Percentiles rank a stretch among this genome's conserved stretches.
Evolutionary conservation across 2,888 invertebrate species (phyloP).

Genomic region (Pandemis heparana): DNA sequence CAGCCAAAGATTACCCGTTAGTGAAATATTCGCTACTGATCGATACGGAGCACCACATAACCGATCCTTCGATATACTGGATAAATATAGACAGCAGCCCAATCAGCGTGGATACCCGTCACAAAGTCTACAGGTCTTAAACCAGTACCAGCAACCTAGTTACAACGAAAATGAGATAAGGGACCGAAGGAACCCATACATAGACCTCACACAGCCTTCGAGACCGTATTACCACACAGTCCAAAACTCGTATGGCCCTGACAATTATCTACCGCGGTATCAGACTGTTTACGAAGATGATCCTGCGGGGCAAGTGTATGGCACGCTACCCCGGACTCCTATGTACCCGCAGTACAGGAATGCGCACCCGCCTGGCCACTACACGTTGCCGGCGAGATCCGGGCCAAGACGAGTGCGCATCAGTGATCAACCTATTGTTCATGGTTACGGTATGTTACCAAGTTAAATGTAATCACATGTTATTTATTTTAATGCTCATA

Average conservation of each 20-base stretch:
- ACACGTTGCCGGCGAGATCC: slow-evolving; percentile 70
- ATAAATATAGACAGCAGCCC: slow-evolving; percentile 72
- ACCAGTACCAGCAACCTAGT: slow-evolving; percentile 66
- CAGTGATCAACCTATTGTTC: slow-evolving; percentile 73
- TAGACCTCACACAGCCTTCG: slow-evolving; percentile 63
- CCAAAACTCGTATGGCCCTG: slow-evolving; percentile 49
- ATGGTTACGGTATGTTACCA: slow-evolving; percentile 77
- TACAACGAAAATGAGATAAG: slow-evolving; percentile 54
- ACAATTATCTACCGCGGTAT: slow-evolving; percentile 54
- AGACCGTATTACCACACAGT: slow-evolving; percentile 55
- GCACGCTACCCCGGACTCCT: slow-evolving; percentile 66
- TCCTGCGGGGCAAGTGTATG: slow-evolving; percentile 61
- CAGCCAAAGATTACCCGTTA: slow-evolving; percentile 68
- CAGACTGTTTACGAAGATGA: slow-evolving; percentile 62
- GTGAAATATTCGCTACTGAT: slow-evolving; percentile 79
- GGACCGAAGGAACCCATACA: slow-evolving; percentile 65
- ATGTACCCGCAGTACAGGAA: slow-evolving; percentile 53
- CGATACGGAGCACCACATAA: slow-evolving; percentile 74
- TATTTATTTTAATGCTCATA: slow-evolving; percentile 20
- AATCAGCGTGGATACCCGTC: slow-evolving; percentile 74
- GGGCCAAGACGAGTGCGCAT: slow-evolving; percentile 76
- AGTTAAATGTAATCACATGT: slow-evolving; percentile 40
- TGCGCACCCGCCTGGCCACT: slow-evolving; percentile 59
- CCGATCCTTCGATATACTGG: slow-evolving; percentile 73
- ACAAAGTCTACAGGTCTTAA: slow-evolving; percentile 74